Percentiles rank a stretch among this genome's conserved stretches.
These are phyloP conservation scores for Pachypsylla venusta DNA, from an alignment of 1,140 invertebrate genomes.

Conservation along the genomic window DNA sequence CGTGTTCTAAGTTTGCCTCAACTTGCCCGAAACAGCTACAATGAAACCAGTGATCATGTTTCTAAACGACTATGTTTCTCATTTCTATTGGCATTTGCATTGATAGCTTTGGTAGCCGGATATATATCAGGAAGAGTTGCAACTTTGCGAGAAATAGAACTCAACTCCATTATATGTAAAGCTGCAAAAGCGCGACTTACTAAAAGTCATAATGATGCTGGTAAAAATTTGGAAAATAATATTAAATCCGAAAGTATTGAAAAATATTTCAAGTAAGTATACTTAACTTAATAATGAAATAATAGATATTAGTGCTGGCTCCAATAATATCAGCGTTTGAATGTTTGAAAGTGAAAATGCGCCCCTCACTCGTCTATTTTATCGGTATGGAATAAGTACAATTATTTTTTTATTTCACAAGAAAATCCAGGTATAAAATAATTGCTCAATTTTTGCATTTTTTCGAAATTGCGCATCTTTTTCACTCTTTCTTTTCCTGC, in stretches of 20 bases:
- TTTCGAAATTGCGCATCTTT: too few relatives aligned
- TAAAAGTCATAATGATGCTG: not conserved
- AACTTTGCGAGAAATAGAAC: not conserved
- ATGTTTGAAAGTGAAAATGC: too few relatives aligned
- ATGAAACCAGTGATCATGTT: conserved; percentile 1
- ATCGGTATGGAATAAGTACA: too few relatives aligned
- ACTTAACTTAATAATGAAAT: too few relatives aligned
- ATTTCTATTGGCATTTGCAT: not conserved
- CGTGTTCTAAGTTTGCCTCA: not conserved
- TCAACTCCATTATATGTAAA: conserved; percentile 6
- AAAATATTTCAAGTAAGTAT: not conserved
- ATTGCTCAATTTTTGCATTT: too few relatives aligned
- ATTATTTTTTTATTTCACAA: too few relatives aligned
- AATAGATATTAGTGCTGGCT: too few relatives aligned
- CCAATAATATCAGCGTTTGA: too few relatives aligned
- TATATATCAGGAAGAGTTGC: not conserved
- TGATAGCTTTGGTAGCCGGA: not conserved
- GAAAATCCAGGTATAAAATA: too few relatives aligned
- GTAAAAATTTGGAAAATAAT: not conserved
- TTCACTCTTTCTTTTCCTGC: too few relatives aligned
- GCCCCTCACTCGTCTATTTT: too few relatives aligned
- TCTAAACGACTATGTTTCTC: conserved; percentile 1
- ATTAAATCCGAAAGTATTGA: not conserved
- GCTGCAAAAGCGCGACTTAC: not conserved
- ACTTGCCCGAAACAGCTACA: not conserved